Conservation (phyloP, 1,140 invertebrate genomes). For the Dendrolimus punctatus region DNA sequence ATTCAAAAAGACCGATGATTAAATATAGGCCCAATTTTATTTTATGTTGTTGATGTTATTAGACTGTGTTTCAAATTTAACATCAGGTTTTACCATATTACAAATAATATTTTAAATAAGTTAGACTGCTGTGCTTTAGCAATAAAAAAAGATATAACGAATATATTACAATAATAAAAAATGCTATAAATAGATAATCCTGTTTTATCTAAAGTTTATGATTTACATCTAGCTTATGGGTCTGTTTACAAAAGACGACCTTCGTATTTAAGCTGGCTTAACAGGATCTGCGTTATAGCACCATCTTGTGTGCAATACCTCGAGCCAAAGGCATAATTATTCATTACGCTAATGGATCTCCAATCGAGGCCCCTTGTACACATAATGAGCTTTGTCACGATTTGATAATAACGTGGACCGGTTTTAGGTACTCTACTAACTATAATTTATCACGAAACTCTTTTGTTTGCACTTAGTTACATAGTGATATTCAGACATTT, state of each 20-base stretch:
- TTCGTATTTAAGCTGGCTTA: slow-evolving; percentile 31
- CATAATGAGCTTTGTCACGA: slow-evolving; percentile 45
- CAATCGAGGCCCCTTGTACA: slow-evolving; percentile 21
- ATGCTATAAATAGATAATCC: too few relatives aligned
- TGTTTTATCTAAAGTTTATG: too few relatives aligned
- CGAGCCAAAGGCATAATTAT: slow-evolving; percentile 38
- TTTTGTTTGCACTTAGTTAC: neutral
- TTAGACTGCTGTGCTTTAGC: too few relatives aligned
- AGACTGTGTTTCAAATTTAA: too few relatives aligned
- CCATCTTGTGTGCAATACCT: slow-evolving; percentile 31
- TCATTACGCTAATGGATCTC: slow-evolving; percentile 52
- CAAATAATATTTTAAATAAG: too few relatives aligned
- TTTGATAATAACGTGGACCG: slow-evolving; percentile 15
- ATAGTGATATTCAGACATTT: too few relatives aligned
- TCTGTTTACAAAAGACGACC: slow-evolving; percentile 41
- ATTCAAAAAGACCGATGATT: too few relatives aligned
- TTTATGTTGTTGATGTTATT: too few relatives aligned
- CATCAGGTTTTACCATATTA: too few relatives aligned
- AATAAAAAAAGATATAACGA: too few relatives aligned
- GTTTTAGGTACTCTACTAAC: neutral
- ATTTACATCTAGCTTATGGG: slow-evolving; percentile 12
- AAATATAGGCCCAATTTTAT: too few relatives aligned
- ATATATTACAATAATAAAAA: too few relatives aligned
- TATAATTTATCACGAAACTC: slow-evolving; percentile 5
- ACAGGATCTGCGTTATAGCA: slow-evolving; percentile 25